Evolutionary conservation across 1,140 invertebrate species (phyloP), one percentile per base, ranked within the genome.

Genomic region (Temnothorax nylanderi): DNA sequence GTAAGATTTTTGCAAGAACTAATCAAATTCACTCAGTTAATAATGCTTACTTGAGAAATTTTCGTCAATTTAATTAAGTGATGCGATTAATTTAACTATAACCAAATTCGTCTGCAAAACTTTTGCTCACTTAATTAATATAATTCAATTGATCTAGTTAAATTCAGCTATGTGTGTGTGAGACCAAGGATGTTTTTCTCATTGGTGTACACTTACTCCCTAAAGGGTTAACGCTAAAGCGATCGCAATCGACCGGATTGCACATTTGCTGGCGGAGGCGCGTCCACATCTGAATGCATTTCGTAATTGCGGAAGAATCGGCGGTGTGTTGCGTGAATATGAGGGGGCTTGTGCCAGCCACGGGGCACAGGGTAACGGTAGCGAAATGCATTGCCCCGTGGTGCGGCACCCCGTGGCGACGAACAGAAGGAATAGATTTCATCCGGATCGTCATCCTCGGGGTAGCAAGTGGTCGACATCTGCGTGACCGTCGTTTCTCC

Each of bases 381-480:
- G 47, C 62, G 37, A 67, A 41, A 34, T 5, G 41, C 54, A 34
- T 44, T 13, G 86, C 37, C 44, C 34, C 51, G 18, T 78, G 32
- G 3, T 62, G 26, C 26, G 69, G 54, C 90, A 44, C 75, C 90
- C 90, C 60, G 75, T 21, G 10, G 90, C 56, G 90, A 69, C 44
- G 3, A 88, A 88, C 47, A 89, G 47, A 87, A 72, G 37, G 86
- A 89, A 56, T 65, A 80, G 41, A 88, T 90, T 87, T 88, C 87
- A 86, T 16, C 32, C 80, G 32, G 56, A 62, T 82, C 78, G 58
- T 84, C 85, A 37, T 80, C 41, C 85, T 65, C 37, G 49, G 41
- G 49, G 26, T 77, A 62, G 69, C 75, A 87, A 75, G 85, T 91
- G 85, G 85, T 71, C 81, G 77, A 91, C 89, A 91, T 91, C 90